Percentiles rank a stretch among this genome's conserved stretches.
Conservation (phyloP, 2,888 invertebrate genomes). For the Maniola hyperantus region DNA sequence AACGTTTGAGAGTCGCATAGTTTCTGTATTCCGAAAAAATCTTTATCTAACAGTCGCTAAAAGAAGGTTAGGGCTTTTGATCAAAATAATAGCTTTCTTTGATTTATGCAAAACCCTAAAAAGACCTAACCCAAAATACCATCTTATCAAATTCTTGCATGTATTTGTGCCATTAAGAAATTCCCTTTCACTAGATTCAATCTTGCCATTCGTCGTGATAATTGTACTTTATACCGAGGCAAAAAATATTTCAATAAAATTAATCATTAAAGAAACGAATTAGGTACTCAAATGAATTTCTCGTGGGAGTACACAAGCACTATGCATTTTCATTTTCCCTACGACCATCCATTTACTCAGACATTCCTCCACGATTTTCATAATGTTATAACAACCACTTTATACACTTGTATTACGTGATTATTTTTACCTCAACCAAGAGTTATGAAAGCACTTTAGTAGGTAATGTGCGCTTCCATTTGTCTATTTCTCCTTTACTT, state of each 20-base stretch:
- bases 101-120: no score
- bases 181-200: no score
- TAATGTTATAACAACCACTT: conserved; percentile 10
- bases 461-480: background rate
- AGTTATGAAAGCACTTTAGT: background rate
- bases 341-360: conserved; percentile 9
- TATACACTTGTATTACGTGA: conserved; percentile 11
- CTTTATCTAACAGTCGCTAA: no score
- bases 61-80: no score
- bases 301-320: conserved; percentile 9
- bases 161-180: no score
- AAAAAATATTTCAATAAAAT: conserved; percentile 6
- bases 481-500: background rate
- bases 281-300: conserved; percentile 8
- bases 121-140: no score
- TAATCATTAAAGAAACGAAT: conserved; percentile 2
- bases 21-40: no score
- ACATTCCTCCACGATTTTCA: conserved; percentile 16
- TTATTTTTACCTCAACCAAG: conserved; percentile 2
- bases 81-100: no score
- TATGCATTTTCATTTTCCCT: conserved; percentile 14
- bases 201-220: background rate
- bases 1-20: no score
- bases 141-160: no score
- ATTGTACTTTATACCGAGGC: background rate